Evolutionary conservation across 2,797 vertebrate genomes (phyloP), one percentile per base, ranked within the genome.

Genomic region (Crocidura indochinensis): DNA sequence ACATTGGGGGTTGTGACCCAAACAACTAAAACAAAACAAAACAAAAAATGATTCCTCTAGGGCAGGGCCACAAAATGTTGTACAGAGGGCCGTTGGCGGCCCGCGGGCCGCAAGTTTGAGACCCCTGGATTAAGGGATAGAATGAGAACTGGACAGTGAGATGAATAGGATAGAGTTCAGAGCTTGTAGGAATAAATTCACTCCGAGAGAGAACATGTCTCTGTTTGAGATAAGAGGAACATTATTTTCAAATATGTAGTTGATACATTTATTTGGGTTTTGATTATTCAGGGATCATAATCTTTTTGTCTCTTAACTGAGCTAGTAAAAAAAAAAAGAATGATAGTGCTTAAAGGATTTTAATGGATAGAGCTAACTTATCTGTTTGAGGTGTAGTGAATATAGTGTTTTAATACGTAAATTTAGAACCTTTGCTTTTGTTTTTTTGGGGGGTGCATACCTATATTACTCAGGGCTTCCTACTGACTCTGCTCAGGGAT

Each of bases 401-500:
- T 56, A 53, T 20, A 49, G n/a, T 72, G 67, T 84, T 74, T 91
- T 96, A 75, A 69, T 85, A n/a, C 92, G 60, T 27, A 69, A 64
- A 94, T 24, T 67, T 95, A 88, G 95, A 94, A 93, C 22, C 38
- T 91, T 94, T 93, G 84, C 47, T 46, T 95, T 95, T 94, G 74
- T 91, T 3, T 65, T 53, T 53, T 53, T 53, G 11, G 12, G 51
- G 51, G 12, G 12, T 53, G 38, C 38, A 14, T 53, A 53, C 17
- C 51, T 53, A 17, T 53, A 17, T 53, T 53, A 68, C 65, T 53
- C 51, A 53, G 51, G 51, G 51, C 51, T 53, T 53, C 12, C 51
- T 53, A 12, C 51, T 53, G 51, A 17, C 51, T 53, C 12, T 53
- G 51, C 14, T 53, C 51, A 53, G 51, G 51, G 51, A 14, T 53